Evolutionary conservation across 2,113 vertebrate species (phyloP).

Genomic region (Pedionomus torquatus): DNA sequence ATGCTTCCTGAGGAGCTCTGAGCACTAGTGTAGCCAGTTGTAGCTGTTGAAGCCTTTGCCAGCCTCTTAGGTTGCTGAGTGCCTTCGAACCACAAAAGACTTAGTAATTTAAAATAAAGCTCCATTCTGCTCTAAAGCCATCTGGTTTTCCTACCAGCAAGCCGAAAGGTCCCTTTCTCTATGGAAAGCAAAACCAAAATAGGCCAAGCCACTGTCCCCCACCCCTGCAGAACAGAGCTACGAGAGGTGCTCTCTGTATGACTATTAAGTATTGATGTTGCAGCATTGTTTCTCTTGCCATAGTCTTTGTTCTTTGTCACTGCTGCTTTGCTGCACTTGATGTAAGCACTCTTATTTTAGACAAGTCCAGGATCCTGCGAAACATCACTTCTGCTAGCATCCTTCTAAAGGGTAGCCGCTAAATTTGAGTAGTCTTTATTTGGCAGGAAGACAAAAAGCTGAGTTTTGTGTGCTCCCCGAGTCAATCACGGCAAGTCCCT

Average conservation of each 20-base stretch:
- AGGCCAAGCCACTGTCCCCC: not conserved
- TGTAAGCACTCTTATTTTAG: not conserved
- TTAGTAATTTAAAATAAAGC: not conserved
- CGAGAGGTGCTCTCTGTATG: fast-evolving
- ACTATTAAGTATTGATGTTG: not conserved
- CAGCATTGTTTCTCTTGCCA: not conserved
- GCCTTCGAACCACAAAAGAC: not conserved
- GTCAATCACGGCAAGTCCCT: not conserved
- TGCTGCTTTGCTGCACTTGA: not conserved
- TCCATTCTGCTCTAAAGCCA: not conserved
- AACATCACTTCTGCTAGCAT: not conserved
- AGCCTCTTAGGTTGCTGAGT: not conserved
- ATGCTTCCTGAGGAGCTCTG: not conserved
- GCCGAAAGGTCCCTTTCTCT: not conserved
- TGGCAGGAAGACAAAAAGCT: not conserved
- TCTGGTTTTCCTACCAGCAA: not conserved
- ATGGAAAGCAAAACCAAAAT: not conserved
- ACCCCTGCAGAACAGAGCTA: not conserved
- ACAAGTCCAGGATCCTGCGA: not conserved
- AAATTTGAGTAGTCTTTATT: not conserved
- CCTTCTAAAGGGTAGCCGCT: not conserved
- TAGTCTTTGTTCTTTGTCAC: not conserved
- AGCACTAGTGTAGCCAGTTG: fast-evolving
- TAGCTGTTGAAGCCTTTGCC: not conserved
- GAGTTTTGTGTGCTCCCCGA: not conserved